These are phyloP conservation scores for Drosophila cognata DNA, from an alignment of 2,888 invertebrate species.

Conservation along the genomic window DNA sequence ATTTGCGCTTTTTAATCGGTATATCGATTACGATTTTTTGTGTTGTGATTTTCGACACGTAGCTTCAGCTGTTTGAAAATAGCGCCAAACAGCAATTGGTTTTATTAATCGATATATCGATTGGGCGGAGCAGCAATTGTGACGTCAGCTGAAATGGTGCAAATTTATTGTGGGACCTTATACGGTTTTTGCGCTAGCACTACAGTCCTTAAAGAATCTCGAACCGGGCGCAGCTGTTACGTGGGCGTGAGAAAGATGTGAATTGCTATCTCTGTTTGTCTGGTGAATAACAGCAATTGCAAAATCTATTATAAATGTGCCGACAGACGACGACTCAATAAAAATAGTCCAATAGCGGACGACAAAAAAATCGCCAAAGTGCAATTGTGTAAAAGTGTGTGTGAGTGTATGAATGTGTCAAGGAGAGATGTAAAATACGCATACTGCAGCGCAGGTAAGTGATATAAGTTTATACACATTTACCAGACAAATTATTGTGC, in stretches of 20 bases:
- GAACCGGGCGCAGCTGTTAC: constrained; percentile 48
- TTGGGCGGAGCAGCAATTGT: background rate
- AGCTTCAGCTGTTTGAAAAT: background rate
- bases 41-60: constrained; percentile 13
- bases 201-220: constrained; percentile 49
- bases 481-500: background rate
- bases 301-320: constrained; percentile 30
- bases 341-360: constrained; percentile 3
- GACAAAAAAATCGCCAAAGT: constrained; percentile 25
- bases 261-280: constrained; percentile 4
- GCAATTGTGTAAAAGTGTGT: constrained; percentile 22
- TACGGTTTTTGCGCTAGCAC: constrained; percentile 18
- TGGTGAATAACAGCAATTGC: constrained; percentile 8
- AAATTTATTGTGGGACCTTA: constrained; percentile 19
- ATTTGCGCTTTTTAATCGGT: constrained; percentile 8
- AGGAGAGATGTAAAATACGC: constrained; percentile 10
- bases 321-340: constrained; percentile 4
- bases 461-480: background rate
- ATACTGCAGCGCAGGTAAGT: constrained; percentile 31
- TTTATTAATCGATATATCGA: constrained; percentile 14
- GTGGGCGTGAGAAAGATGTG: constrained; percentile 41
- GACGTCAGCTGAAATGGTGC: constrained; percentile 4
- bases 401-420: background rate
- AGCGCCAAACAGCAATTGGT: background rate
- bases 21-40: background rate